phyloP scores from a whole-genome alignment of 1,140 invertebrate genomes.

The Aphaenogaster ashmeadi region DNA sequence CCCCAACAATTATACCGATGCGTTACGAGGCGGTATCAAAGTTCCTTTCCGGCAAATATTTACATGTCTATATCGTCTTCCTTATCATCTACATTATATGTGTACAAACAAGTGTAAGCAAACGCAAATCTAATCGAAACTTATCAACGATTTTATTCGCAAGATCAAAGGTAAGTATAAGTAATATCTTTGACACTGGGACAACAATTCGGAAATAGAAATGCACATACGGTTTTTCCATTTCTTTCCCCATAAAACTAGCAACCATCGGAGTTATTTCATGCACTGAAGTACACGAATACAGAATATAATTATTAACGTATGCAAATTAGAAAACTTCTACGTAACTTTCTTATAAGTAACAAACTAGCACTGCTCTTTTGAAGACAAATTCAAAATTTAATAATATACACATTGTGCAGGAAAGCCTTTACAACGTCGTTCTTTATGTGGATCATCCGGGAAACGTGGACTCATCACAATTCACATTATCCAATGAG shows the following conservation, averaged over 20 bases:
- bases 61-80: conserved; percentile 62
- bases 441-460: conserved; percentile 71
- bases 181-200: conserved; percentile 51
- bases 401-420: conserved; percentile 68
- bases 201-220: conserved; percentile 55
- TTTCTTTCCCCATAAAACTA: conserved; percentile 27
- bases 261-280: conserved; percentile 23
- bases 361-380: conserved; percentile 54
- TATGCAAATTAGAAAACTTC: conserved; percentile 52
- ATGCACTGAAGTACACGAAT: conserved; percentile 15
- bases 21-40: conserved; percentile 54
- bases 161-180: conserved; percentile 50
- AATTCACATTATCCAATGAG: conserved; percentile 43
- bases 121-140: conserved; percentile 60
- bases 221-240: conserved; percentile 11
- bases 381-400: conserved; percentile 45
- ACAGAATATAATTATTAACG: conserved; percentile 17
- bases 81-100: conserved; percentile 37
- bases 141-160: conserved; percentile 45
- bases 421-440: conserved; percentile 58
- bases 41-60: conserved; percentile 70
- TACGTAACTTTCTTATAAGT: conserved; percentile 27
- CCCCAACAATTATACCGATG: conserved; percentile 65
- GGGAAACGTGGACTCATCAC: conserved; percentile 37
- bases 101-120: conserved; percentile 64